phyloP scores from a whole-genome alignment of 2,888 invertebrate species.

The Willowsia nigromaculata region DNA sequence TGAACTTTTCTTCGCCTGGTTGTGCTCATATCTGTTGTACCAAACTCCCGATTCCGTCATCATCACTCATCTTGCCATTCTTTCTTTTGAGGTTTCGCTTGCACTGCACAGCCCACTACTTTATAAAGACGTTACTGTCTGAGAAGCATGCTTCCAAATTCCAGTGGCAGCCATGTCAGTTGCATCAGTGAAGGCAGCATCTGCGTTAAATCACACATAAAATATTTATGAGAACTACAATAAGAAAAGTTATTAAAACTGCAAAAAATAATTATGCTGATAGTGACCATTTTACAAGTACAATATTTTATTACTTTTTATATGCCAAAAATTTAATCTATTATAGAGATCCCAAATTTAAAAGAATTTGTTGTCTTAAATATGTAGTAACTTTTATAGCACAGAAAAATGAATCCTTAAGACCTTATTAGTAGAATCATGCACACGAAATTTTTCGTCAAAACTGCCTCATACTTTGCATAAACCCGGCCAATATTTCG shows the following conservation, averaged over 20 bases:
- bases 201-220: conserved; percentile 71
- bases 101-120: background rate
- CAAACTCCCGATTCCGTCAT: conserved; percentile 42
- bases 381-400: too few relatives aligned
- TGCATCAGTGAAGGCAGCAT: conserved; percentile 20
- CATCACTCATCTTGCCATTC: conserved; percentile 48
- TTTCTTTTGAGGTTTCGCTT: conserved; percentile 22
- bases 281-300: background rate
- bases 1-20: background rate
- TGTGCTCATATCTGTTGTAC: conserved; percentile 12
- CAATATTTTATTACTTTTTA: too few relatives aligned
- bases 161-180: background rate
- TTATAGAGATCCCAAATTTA: too few relatives aligned
- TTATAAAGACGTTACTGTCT: background rate
- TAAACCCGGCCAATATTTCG: background rate
- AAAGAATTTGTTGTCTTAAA: too few relatives aligned
- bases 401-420: too few relatives aligned
- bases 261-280: conserved; percentile 57
- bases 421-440: too few relatives aligned
- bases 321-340: too few relatives aligned
- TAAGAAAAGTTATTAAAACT: conserved; percentile 18
- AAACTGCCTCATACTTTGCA: too few relatives aligned
- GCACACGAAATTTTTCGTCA: too few relatives aligned
- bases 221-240: conserved; percentile 65
- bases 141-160: background rate